Evolutionary conservation across 2,888 invertebrate species (phyloP), one percentile per base, ranked within the genome.

Genomic region (Agrotis segetum): DNA sequence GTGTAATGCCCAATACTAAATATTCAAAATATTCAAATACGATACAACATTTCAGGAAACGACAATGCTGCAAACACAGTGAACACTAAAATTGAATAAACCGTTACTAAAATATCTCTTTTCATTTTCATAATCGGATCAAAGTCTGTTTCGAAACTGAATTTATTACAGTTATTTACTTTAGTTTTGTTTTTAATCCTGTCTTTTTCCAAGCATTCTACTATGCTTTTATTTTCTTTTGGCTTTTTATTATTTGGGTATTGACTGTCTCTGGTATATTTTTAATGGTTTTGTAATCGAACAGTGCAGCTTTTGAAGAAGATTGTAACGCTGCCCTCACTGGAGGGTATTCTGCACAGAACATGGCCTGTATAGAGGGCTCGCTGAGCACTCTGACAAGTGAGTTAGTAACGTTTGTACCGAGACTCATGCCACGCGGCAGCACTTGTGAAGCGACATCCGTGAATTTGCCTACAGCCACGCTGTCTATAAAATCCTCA

Each of bases 31-130:
- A 40, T 19, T 77, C 65, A 78, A 79, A 68, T 62, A 67, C 75
- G 77, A 69, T 76, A 82, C 77, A 91, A 75, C 61, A 92, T 74
- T 74, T 92, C 92, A 2, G 95, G 94, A 79, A 95, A 91, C 1
- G 95, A 93, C 67, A 96, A 87, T 24, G 95, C 95, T 62, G 94
- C 94, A 78, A 96, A 96, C 1, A 96, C 92, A 63, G 94, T 95
- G 24, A 96, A 87, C 40, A 95, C 94, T 67, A 96, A 87, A 83
- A 96, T 88, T 6, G 95, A 95, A 86, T 96, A 96, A 61, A 96
- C 84, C 4, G 95, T 94, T 19, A 96, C 94, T 71, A 96, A 85
- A 78, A 96, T 87, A 84, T 95, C 94, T 77, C 94, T 90, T 84
- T 96, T 96, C 74, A 95, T 89, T 87, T 91, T 94, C 65, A 95